These are phyloP conservation scores for Acrocyrtus sp. DNA, from an alignment of 2,888 invertebrate species.

Conservation along the genomic window DNA sequence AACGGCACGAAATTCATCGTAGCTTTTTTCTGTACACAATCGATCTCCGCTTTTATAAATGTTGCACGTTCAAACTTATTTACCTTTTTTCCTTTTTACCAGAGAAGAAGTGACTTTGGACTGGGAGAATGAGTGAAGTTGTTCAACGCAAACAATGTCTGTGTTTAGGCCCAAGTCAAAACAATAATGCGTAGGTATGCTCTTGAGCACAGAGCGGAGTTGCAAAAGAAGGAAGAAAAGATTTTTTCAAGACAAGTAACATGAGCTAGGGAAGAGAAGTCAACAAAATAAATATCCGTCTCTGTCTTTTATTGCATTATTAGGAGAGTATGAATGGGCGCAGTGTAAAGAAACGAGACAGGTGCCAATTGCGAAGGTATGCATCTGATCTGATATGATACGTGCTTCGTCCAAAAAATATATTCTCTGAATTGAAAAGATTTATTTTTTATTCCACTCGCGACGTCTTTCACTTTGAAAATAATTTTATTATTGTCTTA, in stretches of 20 bases:
- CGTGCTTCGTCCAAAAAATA: too few relatives aligned
- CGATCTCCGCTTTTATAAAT: constrained; percentile 9
- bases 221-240: background rate
- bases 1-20: too few relatives aligned
- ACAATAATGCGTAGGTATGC: constrained; percentile 19
- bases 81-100: constrained; percentile 18
- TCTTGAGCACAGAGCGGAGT: background rate
- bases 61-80: constrained; percentile 29
- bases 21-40: constrained; percentile 26
- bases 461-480: too few relatives aligned
- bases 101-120: too few relatives aligned
- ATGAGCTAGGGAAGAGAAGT: background rate
- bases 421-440: too few relatives aligned
- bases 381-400: too few relatives aligned
- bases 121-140: too few relatives aligned
- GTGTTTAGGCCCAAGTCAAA: constrained; percentile 17
- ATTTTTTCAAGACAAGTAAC: too few relatives aligned
- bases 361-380: constrained; percentile 37
- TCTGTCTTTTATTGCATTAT: too few relatives aligned
- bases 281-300: constrained; percentile 40
- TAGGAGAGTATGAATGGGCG: constrained; percentile 29
- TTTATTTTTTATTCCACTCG: too few relatives aligned
- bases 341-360: constrained; percentile 6
- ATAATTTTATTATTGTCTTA: too few relatives aligned
- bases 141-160: constrained; percentile 5